Conservation (phyloP, 2,888 invertebrate genomes). For the Lacanobia wlatinum region DNA sequence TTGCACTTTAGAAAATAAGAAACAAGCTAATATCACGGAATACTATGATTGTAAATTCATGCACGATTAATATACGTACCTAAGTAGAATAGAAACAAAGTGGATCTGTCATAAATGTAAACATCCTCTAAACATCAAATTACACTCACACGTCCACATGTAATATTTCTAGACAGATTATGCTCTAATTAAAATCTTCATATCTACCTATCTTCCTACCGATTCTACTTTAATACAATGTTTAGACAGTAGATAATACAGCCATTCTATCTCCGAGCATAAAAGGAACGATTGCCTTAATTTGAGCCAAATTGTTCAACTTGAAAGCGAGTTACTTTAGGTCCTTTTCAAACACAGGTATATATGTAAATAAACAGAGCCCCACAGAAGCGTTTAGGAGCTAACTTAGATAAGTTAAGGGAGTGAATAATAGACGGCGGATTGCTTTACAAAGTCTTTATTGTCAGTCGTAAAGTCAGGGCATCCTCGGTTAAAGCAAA, state of each 20-base stretch:
- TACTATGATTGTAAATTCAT: background rate
- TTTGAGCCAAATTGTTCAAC: slow-evolving; percentile 69
- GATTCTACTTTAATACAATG: slow-evolving; percentile 22
- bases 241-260: slow-evolving; percentile 46
- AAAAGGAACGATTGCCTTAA: slow-evolving; percentile 66
- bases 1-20: slow-evolving; percentile 54
- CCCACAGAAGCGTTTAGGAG: slow-evolving; percentile 66
- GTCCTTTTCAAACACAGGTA: slow-evolving; percentile 67
- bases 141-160: background rate
- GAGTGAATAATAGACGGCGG: slow-evolving; percentile 75
- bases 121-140: background rate
- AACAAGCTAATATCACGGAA: slow-evolving; percentile 1
- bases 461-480: slow-evolving; percentile 70
- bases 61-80: background rate
- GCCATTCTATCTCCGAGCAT: slow-evolving; percentile 45
- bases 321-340: slow-evolving; percentile 63
- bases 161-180: background rate
- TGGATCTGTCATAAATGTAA: background rate
- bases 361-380: slow-evolving; percentile 70
- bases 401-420: slow-evolving; percentile 70
- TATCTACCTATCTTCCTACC: background rate
- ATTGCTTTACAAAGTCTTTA: slow-evolving; percentile 78
- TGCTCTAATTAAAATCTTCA: background rate
- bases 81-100: background rate
- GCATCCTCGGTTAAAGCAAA: slow-evolving; percentile 70